Evolutionary conservation across 2,797 vertebrate genomes (phyloP).

Genomic region (Clarias pachynema): DNA sequence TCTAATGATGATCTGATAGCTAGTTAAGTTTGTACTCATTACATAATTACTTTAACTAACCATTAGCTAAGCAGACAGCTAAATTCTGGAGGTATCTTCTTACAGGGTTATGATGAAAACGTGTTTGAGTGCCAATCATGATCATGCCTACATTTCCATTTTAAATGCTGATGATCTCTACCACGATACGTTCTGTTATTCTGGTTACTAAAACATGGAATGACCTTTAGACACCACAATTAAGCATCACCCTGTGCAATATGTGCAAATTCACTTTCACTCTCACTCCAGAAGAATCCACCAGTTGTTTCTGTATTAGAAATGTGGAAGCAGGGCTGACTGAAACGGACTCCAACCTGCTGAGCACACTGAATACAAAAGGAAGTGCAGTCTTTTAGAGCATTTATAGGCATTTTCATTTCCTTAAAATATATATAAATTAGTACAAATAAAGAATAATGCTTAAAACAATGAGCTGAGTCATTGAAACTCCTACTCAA

Average conservation of each 20-base stretch:
- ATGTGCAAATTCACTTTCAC: no score
- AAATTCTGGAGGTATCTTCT: not conserved
- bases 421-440: slow-evolving; percentile 5
- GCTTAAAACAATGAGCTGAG: no score
- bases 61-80: not conserved
- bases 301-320: not conserved
- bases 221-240: not conserved
- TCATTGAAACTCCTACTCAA: no score
- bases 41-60: not conserved
- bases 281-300: not conserved
- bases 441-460: no score
- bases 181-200: not conserved
- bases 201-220: not conserved
- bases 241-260: no score
- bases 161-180: not conserved
- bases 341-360: not conserved
- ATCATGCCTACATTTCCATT: not conserved
- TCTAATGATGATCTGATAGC: not conserved
- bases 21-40: not conserved
- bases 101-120: not conserved
- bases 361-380: not conserved
- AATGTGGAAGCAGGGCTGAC: not conserved
- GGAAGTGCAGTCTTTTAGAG: not conserved
- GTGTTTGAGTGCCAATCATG: not conserved
- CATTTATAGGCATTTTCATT: not conserved